Conservation (phyloP, 2,797 vertebrate genomes). For the Acropternis orthonyx region DNA sequence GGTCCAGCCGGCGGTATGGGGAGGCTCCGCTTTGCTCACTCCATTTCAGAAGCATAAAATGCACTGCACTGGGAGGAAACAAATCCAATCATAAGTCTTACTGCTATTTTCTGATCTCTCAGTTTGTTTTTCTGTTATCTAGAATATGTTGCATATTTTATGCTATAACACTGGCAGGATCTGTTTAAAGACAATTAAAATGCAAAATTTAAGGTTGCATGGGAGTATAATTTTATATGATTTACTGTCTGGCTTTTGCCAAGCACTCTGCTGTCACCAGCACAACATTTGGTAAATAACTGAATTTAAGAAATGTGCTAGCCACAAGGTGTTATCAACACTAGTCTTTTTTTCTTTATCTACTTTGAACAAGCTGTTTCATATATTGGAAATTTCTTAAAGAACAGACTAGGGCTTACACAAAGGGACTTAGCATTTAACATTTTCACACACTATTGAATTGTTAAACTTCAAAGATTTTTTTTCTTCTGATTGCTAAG, state of each 20-base stretch:
- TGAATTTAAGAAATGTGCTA: conserved; percentile 24
- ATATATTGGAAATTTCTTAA: background rate
- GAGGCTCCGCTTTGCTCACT: background rate
- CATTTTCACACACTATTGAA: conserved; percentile 29
- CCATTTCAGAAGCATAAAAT: conserved; percentile 30
- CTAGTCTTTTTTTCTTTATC: background rate
- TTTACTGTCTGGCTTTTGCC: conserved; percentile 53
- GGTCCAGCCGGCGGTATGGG: fast-evolving
- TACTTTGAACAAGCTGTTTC: conserved; percentile 1
- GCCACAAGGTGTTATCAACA: conserved; percentile 7
- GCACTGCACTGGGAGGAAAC: background rate
- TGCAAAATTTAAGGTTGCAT: conserved; percentile 51
- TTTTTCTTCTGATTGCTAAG: conserved; percentile 45
- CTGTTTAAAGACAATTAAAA: conserved; percentile 68
- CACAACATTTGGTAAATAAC: conserved; percentile 69
- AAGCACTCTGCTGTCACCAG: conserved; percentile 28
- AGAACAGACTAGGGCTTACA: background rate
- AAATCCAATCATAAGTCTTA: conserved; percentile 31
- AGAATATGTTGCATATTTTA: conserved; percentile 29
- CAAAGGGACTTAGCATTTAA: conserved; percentile 44
- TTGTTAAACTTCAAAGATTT: conserved; percentile 51
- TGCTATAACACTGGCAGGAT: background rate
- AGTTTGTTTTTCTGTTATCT: conserved; percentile 45
- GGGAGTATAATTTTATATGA: conserved; percentile 46
- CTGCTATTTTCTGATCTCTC: conserved; percentile 22